A percentile compares a stretch with the other conserved stretches of the same genome.
Evolutionary conservation across 1,140 invertebrate species (phyloP).

Genomic region (Scaptodrosophila lebanonensis): DNA sequence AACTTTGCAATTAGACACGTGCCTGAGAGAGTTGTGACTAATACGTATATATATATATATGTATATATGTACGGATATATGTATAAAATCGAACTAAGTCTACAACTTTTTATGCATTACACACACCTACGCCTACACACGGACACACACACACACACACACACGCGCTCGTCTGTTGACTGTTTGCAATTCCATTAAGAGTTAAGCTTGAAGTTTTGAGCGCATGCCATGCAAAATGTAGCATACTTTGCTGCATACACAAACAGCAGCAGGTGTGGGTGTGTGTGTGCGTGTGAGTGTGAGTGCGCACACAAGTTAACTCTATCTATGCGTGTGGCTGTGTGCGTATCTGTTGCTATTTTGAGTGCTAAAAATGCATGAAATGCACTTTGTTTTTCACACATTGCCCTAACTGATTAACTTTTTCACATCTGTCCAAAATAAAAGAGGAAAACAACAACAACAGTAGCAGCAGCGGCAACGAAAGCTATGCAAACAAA

Average conservation of each 20-base stretch:
- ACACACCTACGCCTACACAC: too few species aligned
- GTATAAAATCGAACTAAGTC: too few species aligned
- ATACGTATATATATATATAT: too few species aligned
- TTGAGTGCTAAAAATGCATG: slow-evolving; percentile 18
- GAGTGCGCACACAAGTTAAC: too few species aligned
- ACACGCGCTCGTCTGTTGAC: too few species aligned
- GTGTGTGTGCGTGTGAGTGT: slow-evolving; percentile 10
- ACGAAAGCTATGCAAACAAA: slow-evolving; percentile 38
- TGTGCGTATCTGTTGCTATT: slow-evolving; percentile 3
- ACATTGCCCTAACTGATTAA: slow-evolving; percentile 74
- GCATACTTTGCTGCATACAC: slow-evolving; percentile 28
- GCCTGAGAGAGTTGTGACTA: too few species aligned
- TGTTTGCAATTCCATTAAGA: too few species aligned
- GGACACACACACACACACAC: too few species aligned
- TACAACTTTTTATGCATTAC: too few species aligned
- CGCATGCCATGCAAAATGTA: slow-evolving; percentile 8
- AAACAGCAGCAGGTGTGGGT: not conserved
- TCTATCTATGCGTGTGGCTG: not conserved
- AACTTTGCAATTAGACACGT: too few species aligned
- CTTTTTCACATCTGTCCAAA: slow-evolving; percentile 58
- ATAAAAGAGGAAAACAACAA: slow-evolving; percentile 55
- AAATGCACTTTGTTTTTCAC: slow-evolving; percentile 76
- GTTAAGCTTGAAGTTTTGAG: not conserved
- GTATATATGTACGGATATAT: too few species aligned
- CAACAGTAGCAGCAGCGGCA: slow-evolving; percentile 7